Conservation (phyloP, 2,797 vertebrate genomes). For the Coranthus polyacanthus region DNA sequence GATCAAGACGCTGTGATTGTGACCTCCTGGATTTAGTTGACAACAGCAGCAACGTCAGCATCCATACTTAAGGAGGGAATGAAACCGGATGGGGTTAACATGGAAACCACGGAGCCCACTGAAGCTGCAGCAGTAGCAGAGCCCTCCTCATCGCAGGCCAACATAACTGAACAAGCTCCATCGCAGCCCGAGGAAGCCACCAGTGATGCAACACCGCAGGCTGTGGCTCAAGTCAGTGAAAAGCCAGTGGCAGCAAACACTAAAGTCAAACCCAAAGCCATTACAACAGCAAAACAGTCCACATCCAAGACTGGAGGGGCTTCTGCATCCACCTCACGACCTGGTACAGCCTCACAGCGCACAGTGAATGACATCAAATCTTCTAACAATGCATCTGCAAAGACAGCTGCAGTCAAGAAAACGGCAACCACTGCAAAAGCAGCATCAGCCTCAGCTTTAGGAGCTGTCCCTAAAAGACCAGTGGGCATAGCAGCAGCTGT, state of each 20-base stretch:
- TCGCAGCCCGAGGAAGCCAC: slow-evolving; percentile 47
- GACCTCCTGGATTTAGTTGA: slow-evolving; percentile 32
- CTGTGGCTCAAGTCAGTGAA: slow-evolving; percentile 52
- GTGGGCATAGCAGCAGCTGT: slow-evolving; percentile 27
- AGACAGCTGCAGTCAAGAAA: slow-evolving; percentile 53
- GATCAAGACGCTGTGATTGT: slow-evolving; percentile 22
- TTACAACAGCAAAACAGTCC: slow-evolving; percentile 29
- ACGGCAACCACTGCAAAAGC: neutral
- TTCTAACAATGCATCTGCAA: slow-evolving; percentile 44
- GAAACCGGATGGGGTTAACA: slow-evolving; percentile 87
- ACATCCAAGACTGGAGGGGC: slow-evolving; percentile 51
- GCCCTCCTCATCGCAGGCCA: slow-evolving; percentile 51
- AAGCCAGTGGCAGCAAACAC: slow-evolving; percentile 50
- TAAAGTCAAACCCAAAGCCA: slow-evolving; percentile 71
- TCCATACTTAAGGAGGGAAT: slow-evolving; percentile 69
- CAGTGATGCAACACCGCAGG: slow-evolving; percentile 33
- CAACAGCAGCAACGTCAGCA: slow-evolving; percentile 1
- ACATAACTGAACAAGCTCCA: slow-evolving; percentile 32
- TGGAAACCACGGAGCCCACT: slow-evolving; percentile 77
- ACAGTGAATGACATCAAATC: slow-evolving; percentile 60
- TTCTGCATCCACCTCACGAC: slow-evolving; percentile 46
- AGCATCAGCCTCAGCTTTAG: slow-evolving; percentile 35
- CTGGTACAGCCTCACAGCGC: slow-evolving; percentile 54
- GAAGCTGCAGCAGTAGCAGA: slow-evolving; percentile 71
- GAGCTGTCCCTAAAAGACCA: slow-evolving; percentile 64